Evolutionary conservation across 2,888 invertebrate genomes (phyloP), one percentile per base, ranked within the genome.

Genomic region (Halocaridina rubra): DNA sequence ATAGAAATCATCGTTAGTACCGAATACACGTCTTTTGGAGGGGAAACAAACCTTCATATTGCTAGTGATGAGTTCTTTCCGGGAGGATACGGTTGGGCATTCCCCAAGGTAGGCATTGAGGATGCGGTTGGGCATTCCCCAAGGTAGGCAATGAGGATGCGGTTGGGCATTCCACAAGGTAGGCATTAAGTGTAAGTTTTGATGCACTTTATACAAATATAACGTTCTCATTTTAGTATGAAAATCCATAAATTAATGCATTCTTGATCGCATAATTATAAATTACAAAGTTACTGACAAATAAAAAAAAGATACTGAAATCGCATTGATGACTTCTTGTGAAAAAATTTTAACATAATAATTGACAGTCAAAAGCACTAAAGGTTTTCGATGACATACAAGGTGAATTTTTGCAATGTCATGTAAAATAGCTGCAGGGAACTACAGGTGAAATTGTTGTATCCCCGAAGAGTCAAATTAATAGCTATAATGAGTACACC

Each of bases 151-250:
- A 64, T 22, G 85, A 24, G 85, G 85, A 3, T 87, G 85, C 29
- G 85, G 80, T 16, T 87, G 87, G 87, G 85, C 82, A 3, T 87
- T 87, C 57, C 87, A 85, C 7, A 87, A 87, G 82, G 87, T 87
- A n/a, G 2, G 32, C 76, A 7, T 74, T 22, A 82, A 24, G 85
- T 81, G 3, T 87, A 87, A 22, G 85, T 76, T 16, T 87, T 85
- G 87, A 27, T n/a, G 4, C 1, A 13, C 8, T 7, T 2, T 33
- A 5, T 39, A 8, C n/a, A 53, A 33, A 5, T 78, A 24, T 16
- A n/a, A 4, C 0, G n/a, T 8, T 24, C 33, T n/a, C 53, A 71
- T 33, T 16, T 0, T 1, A 8, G 13, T 32, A 5, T 72, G 29
- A 24, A 24, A 19, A n/a, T 72, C 5, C 8, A 2, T 33, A n/a